Evolutionary conservation across 2,888 invertebrate species (phyloP).

Genomic region (Acronicta psi): DNA sequence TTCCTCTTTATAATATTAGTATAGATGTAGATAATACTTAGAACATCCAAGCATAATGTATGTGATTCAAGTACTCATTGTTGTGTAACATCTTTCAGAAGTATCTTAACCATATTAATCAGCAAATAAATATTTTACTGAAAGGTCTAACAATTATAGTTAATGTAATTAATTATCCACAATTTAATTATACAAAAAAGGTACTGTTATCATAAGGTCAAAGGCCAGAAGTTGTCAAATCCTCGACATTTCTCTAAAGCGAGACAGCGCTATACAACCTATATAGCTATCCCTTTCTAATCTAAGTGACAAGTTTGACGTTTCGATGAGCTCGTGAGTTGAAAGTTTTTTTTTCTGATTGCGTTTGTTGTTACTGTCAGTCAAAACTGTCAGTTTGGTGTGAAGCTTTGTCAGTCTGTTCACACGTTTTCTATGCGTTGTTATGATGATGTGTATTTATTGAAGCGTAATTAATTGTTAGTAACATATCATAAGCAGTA

Average conservation of each 20-base stretch:
- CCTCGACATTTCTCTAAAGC: conserved; percentile 1
- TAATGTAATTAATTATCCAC: conserved; percentile 20
- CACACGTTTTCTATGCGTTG: conserved; percentile 16
- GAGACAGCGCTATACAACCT: conserved; percentile 8
- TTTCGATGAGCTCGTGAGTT: conserved; percentile 28
- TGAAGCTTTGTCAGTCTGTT: conserved; percentile 25
- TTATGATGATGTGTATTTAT: conserved; percentile 3
- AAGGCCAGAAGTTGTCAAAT: conserved; percentile 9
- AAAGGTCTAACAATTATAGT: too few relatives aligned
- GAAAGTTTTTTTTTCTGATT: conserved; percentile 23
- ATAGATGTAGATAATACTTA: too few relatives aligned
- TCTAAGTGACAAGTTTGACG: conserved; percentile 40
- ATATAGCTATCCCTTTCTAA: conserved; percentile 11
- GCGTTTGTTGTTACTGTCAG: conserved; percentile 21
- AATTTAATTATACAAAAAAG: conserved; percentile 13
- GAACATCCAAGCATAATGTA: too few relatives aligned
- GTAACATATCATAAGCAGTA: too few relatives aligned
- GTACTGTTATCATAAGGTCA: conserved; percentile 29
- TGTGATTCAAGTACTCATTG: too few relatives aligned
- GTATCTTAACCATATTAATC: too few relatives aligned
- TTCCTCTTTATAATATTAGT: too few relatives aligned
- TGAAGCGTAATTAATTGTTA: too few relatives aligned
- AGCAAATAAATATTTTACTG: too few relatives aligned
- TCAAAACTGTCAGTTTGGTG: conserved; percentile 29
- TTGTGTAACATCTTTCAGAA: too few relatives aligned